These are phyloP conservation scores for Oreochromis tanganicae DNA, from an alignment of 2,113 vertebrate species.

Conservation along the genomic window DNA sequence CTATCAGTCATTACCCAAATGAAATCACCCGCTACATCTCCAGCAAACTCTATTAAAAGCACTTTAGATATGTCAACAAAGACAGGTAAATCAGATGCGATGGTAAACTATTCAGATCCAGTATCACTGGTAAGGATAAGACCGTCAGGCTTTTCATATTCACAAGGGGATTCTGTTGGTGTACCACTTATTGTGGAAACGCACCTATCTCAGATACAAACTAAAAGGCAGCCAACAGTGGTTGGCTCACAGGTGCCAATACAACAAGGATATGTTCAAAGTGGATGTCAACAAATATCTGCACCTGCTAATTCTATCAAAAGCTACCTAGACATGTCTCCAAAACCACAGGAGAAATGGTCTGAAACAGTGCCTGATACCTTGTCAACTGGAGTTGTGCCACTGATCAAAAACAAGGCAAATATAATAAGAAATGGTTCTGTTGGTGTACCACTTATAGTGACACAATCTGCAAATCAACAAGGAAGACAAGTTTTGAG, in stretches of 20 bases:
- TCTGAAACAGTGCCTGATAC: not conserved
- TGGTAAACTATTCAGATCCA: constrained; percentile 22
- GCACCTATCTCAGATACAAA: not conserved
- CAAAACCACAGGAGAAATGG: constrained; percentile 3
- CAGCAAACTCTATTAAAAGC: constrained; percentile 54
- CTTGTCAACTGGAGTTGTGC: constrained; percentile 7
- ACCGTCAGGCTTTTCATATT: constrained; percentile 15
- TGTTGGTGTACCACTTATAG: constrained; percentile 45
- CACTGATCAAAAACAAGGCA: constrained; percentile 36
- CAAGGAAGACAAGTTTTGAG: constrained; percentile 1
- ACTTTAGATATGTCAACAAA: constrained; percentile 64
- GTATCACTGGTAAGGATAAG: constrained; percentile 49
- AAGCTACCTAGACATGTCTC: constrained; percentile 66
- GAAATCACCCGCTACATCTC: constrained; percentile 14
- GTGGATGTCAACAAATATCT: not conserved
- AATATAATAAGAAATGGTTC: not conserved
- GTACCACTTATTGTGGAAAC: constrained; percentile 57
- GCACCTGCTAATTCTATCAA: constrained; percentile 56
- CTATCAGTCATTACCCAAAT: not conserved
- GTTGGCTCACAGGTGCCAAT: not conserved
- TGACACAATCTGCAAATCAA: constrained; percentile 28
- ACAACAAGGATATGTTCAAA: not conserved
- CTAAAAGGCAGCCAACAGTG: not conserved
- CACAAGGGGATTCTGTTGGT: constrained; percentile 31
- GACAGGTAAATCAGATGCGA: not conserved